Evolutionary conservation across 1,140 invertebrate genomes (phyloP).

Genomic region (Drosophila grimshawi): DNA sequence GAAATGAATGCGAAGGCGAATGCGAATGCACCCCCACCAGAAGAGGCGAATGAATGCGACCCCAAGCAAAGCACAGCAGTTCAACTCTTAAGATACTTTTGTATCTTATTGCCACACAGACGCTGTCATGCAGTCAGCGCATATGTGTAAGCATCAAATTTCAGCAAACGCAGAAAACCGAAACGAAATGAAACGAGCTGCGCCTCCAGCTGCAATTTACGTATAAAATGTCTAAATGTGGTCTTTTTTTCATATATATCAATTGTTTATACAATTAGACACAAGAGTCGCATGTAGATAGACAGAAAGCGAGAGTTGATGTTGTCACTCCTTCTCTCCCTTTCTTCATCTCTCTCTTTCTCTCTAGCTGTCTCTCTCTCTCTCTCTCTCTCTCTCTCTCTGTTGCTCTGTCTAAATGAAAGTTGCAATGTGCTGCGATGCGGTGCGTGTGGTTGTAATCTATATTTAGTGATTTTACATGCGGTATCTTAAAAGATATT

Average conservation of each 20-base stretch:
- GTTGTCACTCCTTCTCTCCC: not conserved
- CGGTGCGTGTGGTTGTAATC: conserved; percentile 77
- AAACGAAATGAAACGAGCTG: conserved; percentile 57
- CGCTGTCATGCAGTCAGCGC: conserved; percentile 21
- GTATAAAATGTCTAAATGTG: conserved; percentile 81
- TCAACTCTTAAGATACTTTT: conserved; percentile 44
- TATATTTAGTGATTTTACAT: conserved; percentile 83
- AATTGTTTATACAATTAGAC: conserved; percentile 77
- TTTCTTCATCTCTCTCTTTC: conserved; percentile 19
- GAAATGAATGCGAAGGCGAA: conserved; percentile 47
- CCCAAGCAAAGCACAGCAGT: conserved; percentile 65
- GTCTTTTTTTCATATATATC: conserved; percentile 63
- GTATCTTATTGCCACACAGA: conserved; percentile 36
- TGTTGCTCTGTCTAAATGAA: conserved; percentile 62
- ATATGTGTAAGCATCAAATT: conserved; percentile 69
- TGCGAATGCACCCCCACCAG: not conserved
- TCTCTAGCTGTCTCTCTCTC: conserved; percentile 18
- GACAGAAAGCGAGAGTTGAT: conserved; percentile 1
- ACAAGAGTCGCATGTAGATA: conserved; percentile 46
- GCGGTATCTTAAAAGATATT: conserved; percentile 78
- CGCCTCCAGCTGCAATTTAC: conserved; percentile 69
- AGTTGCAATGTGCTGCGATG: conserved; percentile 68
- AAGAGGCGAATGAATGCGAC: conserved; percentile 32
- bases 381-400: conserved; percentile 11
- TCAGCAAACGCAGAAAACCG: conserved; percentile 80